A percentile compares a stretch with the other conserved stretches of the same genome.
Evolutionary conservation across 2,888 invertebrate species (phyloP).

Genomic region (Trisateles emortualis): DNA sequence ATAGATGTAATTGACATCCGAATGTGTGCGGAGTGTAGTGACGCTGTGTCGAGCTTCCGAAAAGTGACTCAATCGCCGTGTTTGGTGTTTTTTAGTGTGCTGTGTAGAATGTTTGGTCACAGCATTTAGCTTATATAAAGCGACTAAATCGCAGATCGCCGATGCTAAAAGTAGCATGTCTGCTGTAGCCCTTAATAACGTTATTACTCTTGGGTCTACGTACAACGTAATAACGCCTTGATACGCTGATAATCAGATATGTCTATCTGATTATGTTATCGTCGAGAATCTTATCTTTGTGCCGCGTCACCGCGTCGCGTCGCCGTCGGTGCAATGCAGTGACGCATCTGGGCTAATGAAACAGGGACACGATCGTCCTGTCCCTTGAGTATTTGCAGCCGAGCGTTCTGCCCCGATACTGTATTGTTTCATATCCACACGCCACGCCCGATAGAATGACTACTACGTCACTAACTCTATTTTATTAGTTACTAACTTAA

Average conservation of each 20-base stretch:
- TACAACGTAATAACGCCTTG: not conserved
- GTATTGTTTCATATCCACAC: conserved; percentile 39
- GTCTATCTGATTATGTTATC: conserved; percentile 16
- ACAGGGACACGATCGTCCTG: conserved; percentile 42
- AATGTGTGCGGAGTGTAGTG: too few relatives aligned
- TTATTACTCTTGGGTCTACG: too few relatives aligned
- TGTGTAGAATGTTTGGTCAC: too few relatives aligned
- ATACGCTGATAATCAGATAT: not conserved
- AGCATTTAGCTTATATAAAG: too few relatives aligned
- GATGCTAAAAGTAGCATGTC: too few relatives aligned
- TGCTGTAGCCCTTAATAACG: too few relatives aligned
- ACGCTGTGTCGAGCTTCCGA: too few relatives aligned
- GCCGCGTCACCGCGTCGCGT: too few relatives aligned
- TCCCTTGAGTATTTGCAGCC: conserved; percentile 39
- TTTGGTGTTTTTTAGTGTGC: too few relatives aligned
- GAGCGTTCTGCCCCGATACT: conserved; percentile 29
- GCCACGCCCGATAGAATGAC: conserved; percentile 19
- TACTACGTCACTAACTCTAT: conserved; percentile 18
- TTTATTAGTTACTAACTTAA: conserved; percentile 26
- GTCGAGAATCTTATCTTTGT: conserved; percentile 4
- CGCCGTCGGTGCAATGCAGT: conserved; percentile 22
- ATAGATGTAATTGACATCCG: too few relatives aligned
- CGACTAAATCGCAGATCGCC: too few relatives aligned
- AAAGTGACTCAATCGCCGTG: too few relatives aligned
- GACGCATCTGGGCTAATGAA: conserved; percentile 66